Conservation (phyloP, 2,888 invertebrate species). For the Cosmia trapezina region DNA sequence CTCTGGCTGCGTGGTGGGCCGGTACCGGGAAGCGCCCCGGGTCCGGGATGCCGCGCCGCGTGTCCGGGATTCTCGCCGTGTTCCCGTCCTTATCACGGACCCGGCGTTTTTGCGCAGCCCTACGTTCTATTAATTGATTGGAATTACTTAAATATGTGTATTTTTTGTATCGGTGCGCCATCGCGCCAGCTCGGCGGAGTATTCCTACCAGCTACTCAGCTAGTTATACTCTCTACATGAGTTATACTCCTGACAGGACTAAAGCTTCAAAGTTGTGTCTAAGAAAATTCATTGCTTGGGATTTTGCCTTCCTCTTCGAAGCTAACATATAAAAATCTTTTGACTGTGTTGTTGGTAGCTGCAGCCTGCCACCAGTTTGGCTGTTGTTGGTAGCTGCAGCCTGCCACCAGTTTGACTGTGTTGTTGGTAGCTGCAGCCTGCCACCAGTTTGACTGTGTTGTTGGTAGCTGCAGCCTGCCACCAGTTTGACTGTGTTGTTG, state of each 20-base stretch:
- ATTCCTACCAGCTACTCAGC: constrained; percentile 28
- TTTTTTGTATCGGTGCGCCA: constrained; percentile 49
- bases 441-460: background rate
- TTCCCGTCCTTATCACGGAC: constrained; percentile 42
- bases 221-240: background rate
- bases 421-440: background rate
- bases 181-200: constrained; percentile 52
- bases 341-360: background rate
- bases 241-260: background rate
- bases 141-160: constrained; percentile 56
- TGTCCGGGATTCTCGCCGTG: constrained; percentile 52
- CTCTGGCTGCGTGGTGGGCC: constrained; percentile 33
- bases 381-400: background rate
- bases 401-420: background rate
- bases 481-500: too few species aligned
- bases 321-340: background rate
- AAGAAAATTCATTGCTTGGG: background rate
- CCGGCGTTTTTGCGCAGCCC: constrained; percentile 55
- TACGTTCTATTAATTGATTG: constrained; percentile 64
- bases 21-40: constrained; percentile 52
- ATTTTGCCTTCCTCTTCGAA: background rate
- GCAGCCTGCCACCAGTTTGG: background rate
- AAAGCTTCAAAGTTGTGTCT: background rate
- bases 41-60: constrained; percentile 57
- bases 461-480: too few species aligned